Base-by-base conservation (phyloP, 2,888 invertebrate species). In the Fragum whitleyi region DNA sequence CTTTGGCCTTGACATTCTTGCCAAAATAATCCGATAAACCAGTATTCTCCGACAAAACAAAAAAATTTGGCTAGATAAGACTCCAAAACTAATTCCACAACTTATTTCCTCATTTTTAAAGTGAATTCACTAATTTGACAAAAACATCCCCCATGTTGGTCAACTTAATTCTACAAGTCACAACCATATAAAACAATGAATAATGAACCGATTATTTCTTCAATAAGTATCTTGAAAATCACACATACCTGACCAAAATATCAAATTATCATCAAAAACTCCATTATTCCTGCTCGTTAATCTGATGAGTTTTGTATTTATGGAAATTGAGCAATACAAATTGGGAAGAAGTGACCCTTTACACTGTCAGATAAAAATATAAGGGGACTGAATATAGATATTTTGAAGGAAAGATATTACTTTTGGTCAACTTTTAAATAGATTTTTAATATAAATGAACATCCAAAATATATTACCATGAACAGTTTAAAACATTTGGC, bases 1-100 rank as follows among this genome's bases (percentile, higher is more conserved):
- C 53, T 76, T 76, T 65, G 74, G 79, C 53, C 74, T 77, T 11
- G 69, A 65, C 70, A 70, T 70, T 36, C 9, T 36, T 36, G 3
- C 32, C 32, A 36, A 36, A 36, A 36, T 9, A 36, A 3, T 36
- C 9, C n/a, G n/a, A n/a, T n/a, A n/a, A n/a, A n/a, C n/a, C n/a
- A n/a, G n/a, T n/a, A n/a, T n/a, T n/a, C n/a, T n/a, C n/a, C n/a
- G n/a, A n/a, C n/a, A n/a, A n/a, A n/a, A n/a, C n/a, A n/a, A n/a
- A n/a, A n/a, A n/a, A n/a, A n/a, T n/a, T n/a, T n/a, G n/a, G n/a
- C n/a, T n/a, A n/a, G n/a, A n/a, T n/a, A n/a, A n/a, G n/a, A n/a
- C n/a, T n/a, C n/a, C n/a, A n/a, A n/a, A n/a, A n/a, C n/a, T n/a
- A n/a, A n/a, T n/a, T n/a, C n/a, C n/a, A n/a, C n/a, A n/a, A n/a